Percentiles rank a stretch among this genome's conserved stretches.
Conservation (phyloP, 2,888 invertebrate species). For the Chaetoderma sp. region DNA sequence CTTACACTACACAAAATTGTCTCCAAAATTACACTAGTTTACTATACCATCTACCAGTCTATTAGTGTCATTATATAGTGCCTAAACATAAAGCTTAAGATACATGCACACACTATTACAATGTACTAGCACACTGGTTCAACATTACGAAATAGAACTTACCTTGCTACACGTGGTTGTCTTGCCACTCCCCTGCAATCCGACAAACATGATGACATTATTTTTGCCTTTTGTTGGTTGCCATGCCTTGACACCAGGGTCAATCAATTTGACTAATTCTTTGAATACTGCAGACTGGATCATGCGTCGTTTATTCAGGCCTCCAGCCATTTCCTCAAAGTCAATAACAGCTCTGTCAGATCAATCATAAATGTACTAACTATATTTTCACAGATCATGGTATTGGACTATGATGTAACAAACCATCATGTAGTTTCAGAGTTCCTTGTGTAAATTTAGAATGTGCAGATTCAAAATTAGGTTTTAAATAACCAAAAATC, state of each 20-base stretch:
- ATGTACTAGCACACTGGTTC: too few species aligned
- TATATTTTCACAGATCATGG: background rate
- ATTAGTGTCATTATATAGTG: too few species aligned
- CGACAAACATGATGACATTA: slow-evolving; percentile 99
- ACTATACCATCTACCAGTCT: too few species aligned
- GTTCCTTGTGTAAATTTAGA: background rate
- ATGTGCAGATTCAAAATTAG: too few species aligned
- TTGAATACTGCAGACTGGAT: slow-evolving; percentile 98
- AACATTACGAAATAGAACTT: too few species aligned
- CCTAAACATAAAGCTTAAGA: too few species aligned
- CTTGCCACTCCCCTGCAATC: slow-evolving; percentile 98
- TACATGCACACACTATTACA: too few species aligned
- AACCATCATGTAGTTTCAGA: background rate
- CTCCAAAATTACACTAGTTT: too few species aligned
- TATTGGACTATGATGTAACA: background rate
- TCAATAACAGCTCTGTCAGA: slow-evolving; percentile 86
- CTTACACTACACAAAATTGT: too few species aligned
- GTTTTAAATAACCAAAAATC: too few species aligned
- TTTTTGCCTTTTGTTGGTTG: slow-evolving; percentile 94
- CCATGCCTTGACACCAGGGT: slow-evolving; percentile 97
- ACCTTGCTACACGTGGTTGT: slow-evolving; percentile 98
- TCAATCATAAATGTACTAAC: background rate
- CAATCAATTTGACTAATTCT: slow-evolving; percentile 96
- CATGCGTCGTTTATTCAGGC: slow-evolving; percentile 97
- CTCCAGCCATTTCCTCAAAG: slow-evolving; percentile 98